Evolutionary conservation across 2,888 invertebrate genomes (phyloP).

Genomic region (Aphidius colemani): DNA sequence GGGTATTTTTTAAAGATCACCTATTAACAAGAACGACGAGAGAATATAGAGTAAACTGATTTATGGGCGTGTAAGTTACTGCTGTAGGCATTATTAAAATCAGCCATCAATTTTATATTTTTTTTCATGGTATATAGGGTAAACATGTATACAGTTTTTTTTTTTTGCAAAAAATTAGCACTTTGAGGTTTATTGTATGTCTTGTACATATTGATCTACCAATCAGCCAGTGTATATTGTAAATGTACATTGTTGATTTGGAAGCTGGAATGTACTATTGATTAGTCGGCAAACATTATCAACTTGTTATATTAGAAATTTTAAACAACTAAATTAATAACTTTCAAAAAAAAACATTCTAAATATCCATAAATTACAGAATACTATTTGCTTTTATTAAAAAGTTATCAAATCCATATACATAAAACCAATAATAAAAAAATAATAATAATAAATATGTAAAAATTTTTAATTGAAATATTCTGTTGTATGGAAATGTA

Average conservation of each 20-base stretch:
- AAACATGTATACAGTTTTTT: constrained; percentile 18
- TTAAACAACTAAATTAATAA: no score
- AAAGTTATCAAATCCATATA: no score
- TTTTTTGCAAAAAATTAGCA: constrained; percentile 31
- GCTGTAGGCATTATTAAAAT: constrained; percentile 34
- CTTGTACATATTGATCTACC: constrained; percentile 51
- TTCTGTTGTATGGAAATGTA: no score
- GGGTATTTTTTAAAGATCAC: constrained; percentile 39
- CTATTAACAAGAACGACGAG: constrained; percentile 48
- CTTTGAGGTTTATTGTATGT: constrained; percentile 51
- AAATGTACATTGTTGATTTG: constrained; percentile 49
- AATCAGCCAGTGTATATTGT: constrained; percentile 49
- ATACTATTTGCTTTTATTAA: no score
- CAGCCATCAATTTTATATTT: constrained; percentile 47
- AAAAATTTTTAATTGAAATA: no score
- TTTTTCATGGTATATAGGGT: constrained; percentile 11
- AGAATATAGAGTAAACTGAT: constrained; percentile 38
- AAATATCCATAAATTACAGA: no score
- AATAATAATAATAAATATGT: no score
- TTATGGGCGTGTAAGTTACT: constrained; percentile 36
- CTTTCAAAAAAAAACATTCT: no score
- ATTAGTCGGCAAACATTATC: no score
- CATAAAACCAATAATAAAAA: no score
- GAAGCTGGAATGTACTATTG: background rate
- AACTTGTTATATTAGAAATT: no score